Evolutionary conservation across 2,797 vertebrate species (phyloP), one percentile per base, ranked within the genome.

Genomic region (Odontamblyopus rebecca): DNA sequence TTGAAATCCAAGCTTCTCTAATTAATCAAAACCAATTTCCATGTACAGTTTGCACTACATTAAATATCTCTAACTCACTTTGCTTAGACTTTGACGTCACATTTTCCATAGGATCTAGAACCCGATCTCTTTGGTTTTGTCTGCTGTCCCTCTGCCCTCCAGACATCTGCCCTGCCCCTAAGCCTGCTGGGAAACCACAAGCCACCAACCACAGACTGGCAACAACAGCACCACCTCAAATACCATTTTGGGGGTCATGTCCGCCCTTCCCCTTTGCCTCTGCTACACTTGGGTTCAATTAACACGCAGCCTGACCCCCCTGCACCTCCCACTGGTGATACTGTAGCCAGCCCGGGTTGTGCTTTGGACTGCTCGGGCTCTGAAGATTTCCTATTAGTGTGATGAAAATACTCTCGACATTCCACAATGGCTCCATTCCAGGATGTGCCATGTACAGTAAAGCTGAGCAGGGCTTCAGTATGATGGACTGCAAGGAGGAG

Each of bases 201-300:
- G 63, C 67, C 26, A 66, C 59, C 51, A 12, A 61, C 60, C 59
- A 72, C 63, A 60, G 32, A 41, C 48, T 57, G 12, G 61, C 48
- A 71, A 61, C 60, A 48, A 5, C 29, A 29, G 32, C 35, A 67
- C 50, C 65, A 57, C 44, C 59, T 66, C 35, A 73, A 64, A 78
- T 54, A 63, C 69, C 16, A 72, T 76, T 72, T 67, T 62, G 68
- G 56, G 27, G 68, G 76, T 76, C 76, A 62, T 72, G 51, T 61
- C 35, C 19, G 54, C 77, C 76, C 78, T 73, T 68, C 50, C 65
- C 63, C 30, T 65, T 75, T 77, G 74, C 83, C 80, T 86, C 82
- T 72, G 75, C 85, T 85, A 84, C 82, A 81, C 83, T 83, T 64
- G 16, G 77, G 77, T 90, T 88, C 86, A 89, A 86, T 91, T 90